Conservation (phyloP, 2,888 invertebrate genomes). For the Eledona agricola region DNA sequence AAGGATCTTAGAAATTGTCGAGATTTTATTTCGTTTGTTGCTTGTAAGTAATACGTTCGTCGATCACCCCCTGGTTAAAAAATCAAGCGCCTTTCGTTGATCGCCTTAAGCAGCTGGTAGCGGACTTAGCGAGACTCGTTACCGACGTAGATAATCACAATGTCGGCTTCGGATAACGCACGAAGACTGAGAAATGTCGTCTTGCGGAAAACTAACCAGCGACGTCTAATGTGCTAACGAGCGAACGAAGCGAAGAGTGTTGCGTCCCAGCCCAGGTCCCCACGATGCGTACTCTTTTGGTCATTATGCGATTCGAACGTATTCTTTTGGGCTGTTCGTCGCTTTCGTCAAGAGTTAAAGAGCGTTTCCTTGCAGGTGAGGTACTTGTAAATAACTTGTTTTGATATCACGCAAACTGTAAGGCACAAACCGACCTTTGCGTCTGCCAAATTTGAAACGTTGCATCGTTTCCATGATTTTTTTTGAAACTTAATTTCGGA, state of each 20-base stretch:
- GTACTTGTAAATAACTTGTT: conserved; percentile 32
- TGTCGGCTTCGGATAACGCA: neutral
- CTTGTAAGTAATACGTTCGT: no score
- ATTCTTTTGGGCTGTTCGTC: conserved; percentile 23
- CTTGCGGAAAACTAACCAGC: conserved; percentile 22
- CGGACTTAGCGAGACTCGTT: no score
- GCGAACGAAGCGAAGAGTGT: conserved; percentile 16
- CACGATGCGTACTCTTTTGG: conserved; percentile 23
- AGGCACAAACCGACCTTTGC: conserved; percentile 5
- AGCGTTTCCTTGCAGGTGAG: conserved; percentile 31
- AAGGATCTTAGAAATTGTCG: no score
- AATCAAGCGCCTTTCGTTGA: no score
- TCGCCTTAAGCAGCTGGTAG: no score
- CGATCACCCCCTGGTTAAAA: no score
- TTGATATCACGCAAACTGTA: conserved; percentile 28
- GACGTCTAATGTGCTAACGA: conserved; percentile 4
- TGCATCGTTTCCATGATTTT: neutral
- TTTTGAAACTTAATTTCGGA: neutral
- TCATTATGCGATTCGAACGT: conserved; percentile 22
- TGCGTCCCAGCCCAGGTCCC: conserved; percentile 33
- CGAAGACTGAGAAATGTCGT: conserved; percentile 24
- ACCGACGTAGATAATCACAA: no score
- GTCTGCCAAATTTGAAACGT: neutral
- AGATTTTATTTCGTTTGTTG: no score
- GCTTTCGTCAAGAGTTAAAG: conserved; percentile 25